These are phyloP conservation scores for Rhizomys pruinosus DNA, from an alignment of 2,113 vertebrate genomes.

Conservation along the genomic window DNA sequence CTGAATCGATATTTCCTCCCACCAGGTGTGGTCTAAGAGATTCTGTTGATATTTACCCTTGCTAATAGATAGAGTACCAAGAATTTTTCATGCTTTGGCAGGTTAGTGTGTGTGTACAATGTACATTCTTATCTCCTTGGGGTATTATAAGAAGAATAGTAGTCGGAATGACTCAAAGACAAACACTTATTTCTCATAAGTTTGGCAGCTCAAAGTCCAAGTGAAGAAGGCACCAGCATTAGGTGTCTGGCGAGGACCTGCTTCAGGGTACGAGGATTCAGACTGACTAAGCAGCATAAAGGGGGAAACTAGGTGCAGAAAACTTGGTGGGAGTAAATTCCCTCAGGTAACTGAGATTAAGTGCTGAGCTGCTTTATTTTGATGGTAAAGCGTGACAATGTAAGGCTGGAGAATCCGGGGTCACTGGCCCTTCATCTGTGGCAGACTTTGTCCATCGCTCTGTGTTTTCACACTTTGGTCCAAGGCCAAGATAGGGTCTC, in stretches of 20 bases:
- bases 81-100: background rate
- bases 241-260: background rate
- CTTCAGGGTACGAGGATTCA: background rate
- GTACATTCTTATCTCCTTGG: background rate
- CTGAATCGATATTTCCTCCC: background rate
- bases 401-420: background rate
- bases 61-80: background rate
- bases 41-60: background rate
- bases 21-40: background rate
- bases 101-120: background rate
- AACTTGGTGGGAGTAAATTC: background rate
- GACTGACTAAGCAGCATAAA: background rate
- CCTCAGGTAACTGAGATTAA: background rate
- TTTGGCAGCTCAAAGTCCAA: background rate
- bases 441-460: background rate
- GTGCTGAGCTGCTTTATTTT: background rate
- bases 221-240: too few species aligned
- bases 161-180: background rate
- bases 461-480: background rate
- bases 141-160: background rate
- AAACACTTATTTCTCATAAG: background rate
- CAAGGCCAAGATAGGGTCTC: slow-evolving; percentile 11
- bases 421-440: background rate
- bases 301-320: background rate
- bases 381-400: background rate